phyloP scores from a whole-genome alignment of 1,140 invertebrate species.

The Eulimnadia texana region DNA sequence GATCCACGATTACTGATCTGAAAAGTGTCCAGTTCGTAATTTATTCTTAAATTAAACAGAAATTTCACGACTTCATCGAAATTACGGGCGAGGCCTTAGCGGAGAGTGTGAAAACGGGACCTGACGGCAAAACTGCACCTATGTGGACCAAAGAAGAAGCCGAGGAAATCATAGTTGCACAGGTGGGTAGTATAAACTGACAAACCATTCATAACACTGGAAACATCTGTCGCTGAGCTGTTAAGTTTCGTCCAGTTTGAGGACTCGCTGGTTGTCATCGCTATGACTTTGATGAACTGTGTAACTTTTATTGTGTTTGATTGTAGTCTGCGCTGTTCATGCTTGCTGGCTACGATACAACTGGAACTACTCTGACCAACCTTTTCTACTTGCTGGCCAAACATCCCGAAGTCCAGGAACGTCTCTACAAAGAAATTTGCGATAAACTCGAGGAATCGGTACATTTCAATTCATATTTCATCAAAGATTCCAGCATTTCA shows the following conservation, averaged over 20 bases:
- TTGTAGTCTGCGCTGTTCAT: slow-evolving; percentile 48
- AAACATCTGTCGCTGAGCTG: background rate
- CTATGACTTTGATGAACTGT: background rate
- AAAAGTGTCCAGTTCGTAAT: background rate
- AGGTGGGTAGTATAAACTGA: background rate
- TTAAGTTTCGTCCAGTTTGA: background rate
- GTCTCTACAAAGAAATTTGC: slow-evolving; percentile 26
- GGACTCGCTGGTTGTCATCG: background rate
- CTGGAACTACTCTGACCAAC: slow-evolving; percentile 49
- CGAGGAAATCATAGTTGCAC: slow-evolving; percentile 7
- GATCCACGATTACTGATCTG: background rate
- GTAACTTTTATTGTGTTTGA: background rate
- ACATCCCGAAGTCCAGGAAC: slow-evolving; percentile 41
- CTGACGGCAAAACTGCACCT: background rate
- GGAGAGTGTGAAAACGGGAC: background rate
- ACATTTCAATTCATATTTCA: background rate
- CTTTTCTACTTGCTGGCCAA: slow-evolving; percentile 47
- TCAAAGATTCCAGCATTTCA: no score
- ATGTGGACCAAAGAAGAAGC: background rate
- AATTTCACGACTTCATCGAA: slow-evolving; percentile 13
- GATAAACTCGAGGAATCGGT: slow-evolving; percentile 7
- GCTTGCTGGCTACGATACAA: slow-evolving; percentile 59
- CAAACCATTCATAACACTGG: background rate
- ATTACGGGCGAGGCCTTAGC: background rate
- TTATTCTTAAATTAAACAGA: background rate